These are phyloP conservation scores for Stegana nigrithorax DNA, from an alignment of 2,888 invertebrate genomes.

Conservation along the genomic window DNA sequence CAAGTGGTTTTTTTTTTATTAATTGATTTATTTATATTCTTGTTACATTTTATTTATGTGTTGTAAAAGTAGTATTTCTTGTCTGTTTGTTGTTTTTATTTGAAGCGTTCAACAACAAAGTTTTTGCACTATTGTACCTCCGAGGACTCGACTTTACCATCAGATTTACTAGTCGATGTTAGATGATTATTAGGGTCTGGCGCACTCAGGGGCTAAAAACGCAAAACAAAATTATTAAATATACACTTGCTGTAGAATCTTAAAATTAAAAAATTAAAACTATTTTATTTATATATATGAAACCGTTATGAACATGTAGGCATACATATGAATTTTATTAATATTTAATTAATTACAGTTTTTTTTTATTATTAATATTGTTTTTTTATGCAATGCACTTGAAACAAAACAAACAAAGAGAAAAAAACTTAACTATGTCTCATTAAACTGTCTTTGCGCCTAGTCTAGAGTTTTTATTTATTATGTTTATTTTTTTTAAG, in stretches of 20 bases:
- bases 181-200: conserved; percentile 87
- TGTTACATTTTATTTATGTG: background rate
- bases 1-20: no score
- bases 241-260: no score
- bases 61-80: background rate
- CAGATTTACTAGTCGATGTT: conserved; percentile 74
- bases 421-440: no score
- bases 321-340: no score
- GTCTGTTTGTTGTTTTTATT: background rate
- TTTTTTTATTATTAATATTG: no score
- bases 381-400: no score
- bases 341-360: no score
- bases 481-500: background rate
- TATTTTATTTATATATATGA: conserved; percentile 1
- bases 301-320: no score
- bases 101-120: background rate
- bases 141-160: conserved; percentile 82
- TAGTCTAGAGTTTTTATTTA: no score
- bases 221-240: no score
- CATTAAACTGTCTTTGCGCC: no score
- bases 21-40: background rate
- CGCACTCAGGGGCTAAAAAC: conserved; percentile 80
- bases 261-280: conserved; percentile 39
- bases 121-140: conserved; percentile 79
- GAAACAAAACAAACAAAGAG: no score